These are phyloP conservation scores for Baronia brevicornis DNA, from an alignment of 2,888 invertebrate species.

Conservation along the genomic window DNA sequence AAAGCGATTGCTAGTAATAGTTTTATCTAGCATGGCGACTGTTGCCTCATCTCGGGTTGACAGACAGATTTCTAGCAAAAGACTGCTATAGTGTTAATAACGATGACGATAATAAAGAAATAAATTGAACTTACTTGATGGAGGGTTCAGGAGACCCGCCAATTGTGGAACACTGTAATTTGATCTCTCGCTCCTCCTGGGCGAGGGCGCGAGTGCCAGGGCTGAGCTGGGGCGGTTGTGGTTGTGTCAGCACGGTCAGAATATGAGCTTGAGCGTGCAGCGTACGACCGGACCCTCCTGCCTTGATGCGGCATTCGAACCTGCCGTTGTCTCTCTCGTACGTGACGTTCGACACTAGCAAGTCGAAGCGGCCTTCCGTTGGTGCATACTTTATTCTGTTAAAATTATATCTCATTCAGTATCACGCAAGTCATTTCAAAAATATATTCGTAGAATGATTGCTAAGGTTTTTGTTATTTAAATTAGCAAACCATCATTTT, in stretches of 20 bases:
- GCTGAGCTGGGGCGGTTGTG: conserved; percentile 85
- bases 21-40: too few species aligned
- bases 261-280: conserved; percentile 89
- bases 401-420: conserved; percentile 24
- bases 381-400: conserved; percentile 86
- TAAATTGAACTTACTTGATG: conserved; percentile 76
- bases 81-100: too few species aligned
- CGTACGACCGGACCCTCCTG: conserved; percentile 86
- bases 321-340: conserved; percentile 94
- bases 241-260: conserved; percentile 89
- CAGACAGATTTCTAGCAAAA: too few species aligned
- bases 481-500: too few species aligned
- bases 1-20: too few species aligned
- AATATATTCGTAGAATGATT: too few species aligned
- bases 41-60: too few species aligned
- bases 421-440: not conserved
- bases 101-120: too few species aligned
- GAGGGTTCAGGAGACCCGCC: conserved; percentile 94
- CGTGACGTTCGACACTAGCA: conserved; percentile 90
- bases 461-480: too few species aligned
- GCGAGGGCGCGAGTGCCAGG: conserved; percentile 86
- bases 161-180: conserved; percentile 86
- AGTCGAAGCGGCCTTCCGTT: conserved; percentile 89
- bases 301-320: conserved; percentile 93
- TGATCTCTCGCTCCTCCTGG: conserved; percentile 86